Conservation (phyloP, 2,797 vertebrate genomes). For the Spondyliosoma cantharus region DNA sequence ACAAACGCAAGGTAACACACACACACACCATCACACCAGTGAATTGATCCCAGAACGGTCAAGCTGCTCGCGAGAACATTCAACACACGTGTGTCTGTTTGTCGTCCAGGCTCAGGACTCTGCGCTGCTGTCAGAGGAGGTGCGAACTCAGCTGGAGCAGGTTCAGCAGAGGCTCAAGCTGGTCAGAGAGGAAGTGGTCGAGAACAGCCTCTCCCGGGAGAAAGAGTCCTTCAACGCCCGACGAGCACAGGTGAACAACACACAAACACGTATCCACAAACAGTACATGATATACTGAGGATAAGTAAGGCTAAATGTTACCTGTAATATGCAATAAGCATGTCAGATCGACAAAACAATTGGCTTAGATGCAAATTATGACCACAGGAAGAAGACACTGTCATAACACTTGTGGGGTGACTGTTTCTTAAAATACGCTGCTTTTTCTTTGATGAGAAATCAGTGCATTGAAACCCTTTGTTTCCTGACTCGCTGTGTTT, state of each 20-base stretch:
- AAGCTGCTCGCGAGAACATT: not conserved
- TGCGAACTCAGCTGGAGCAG: conserved; percentile 90
- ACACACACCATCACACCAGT: too few relatives aligned
- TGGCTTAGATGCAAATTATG: not conserved
- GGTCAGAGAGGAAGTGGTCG: conserved; percentile 94
- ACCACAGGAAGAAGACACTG: too few relatives aligned
- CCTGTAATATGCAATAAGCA: not conserved
- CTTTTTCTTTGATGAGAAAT: not conserved
- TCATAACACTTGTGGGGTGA: not conserved
- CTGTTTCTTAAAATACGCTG: not conserved
- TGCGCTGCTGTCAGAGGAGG: conserved; percentile 90
- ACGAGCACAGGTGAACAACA: conserved; percentile 89
- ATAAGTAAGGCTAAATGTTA: not conserved
- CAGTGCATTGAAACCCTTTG: not conserved
- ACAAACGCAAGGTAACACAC: conserved; percentile 92
- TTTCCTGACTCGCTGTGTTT: not conserved
- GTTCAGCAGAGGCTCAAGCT: conserved; percentile 92
- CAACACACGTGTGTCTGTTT: not conserved
- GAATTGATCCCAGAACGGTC: not conserved
- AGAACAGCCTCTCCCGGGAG: conserved; percentile 96
- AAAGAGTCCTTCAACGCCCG: conserved; percentile 97
- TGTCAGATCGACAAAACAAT: not conserved
- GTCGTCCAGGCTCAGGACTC: conserved; percentile 90
- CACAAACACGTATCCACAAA: not conserved
- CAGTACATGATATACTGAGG: not conserved